Percentiles rank a stretch among this genome's conserved stretches.
Evolutionary conservation across 2,113 vertebrate genomes (phyloP).

Genomic region (Macquaria australasica): DNA sequence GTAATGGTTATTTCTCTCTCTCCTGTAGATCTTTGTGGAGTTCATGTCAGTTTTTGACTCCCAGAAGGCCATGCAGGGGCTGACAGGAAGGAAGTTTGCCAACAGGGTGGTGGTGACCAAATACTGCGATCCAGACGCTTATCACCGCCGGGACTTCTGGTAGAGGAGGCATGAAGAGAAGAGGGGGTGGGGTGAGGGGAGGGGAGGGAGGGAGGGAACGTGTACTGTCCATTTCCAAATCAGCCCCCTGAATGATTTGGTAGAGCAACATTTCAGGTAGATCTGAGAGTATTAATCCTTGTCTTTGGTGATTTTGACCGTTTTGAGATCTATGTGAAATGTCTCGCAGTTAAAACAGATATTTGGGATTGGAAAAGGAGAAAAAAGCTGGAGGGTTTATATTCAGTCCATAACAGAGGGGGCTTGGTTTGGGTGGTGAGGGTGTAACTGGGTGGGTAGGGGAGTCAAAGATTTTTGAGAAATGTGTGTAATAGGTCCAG

Average conservation of each 20-base stretch:
- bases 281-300: slow-evolving; percentile 49
- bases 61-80: slow-evolving; percentile 96
- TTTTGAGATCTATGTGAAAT: slow-evolving; percentile 60
- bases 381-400: slow-evolving; percentile 31
- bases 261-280: slow-evolving; percentile 57
- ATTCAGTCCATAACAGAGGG: slow-evolving; percentile 31
- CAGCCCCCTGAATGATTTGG: slow-evolving; percentile 48
- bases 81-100: slow-evolving; percentile 94
- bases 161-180: slow-evolving; percentile 79
- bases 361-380: slow-evolving; percentile 22
- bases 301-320: no score
- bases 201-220: slow-evolving; percentile 15
- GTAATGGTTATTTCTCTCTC: background rate
- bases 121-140: slow-evolving; percentile 95
- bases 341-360: slow-evolving; percentile 30
- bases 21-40: slow-evolving; percentile 92
- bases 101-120: slow-evolving; percentile 96
- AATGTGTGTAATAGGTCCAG: slow-evolving; percentile 74
- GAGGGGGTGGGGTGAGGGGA: background rate
- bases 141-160: slow-evolving; percentile 95
- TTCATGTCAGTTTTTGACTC: slow-evolving; percentile 94
- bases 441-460: slow-evolving; percentile 40
- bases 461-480: slow-evolving; percentile 63
- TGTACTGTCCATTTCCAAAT: slow-evolving; percentile 62
- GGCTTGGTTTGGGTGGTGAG: slow-evolving; percentile 35